Percentiles rank a stretch among this genome's conserved stretches.
phyloP scores from a whole-genome alignment of 92 coral and sea anemone genomes.

The Porites lobata region DNA sequence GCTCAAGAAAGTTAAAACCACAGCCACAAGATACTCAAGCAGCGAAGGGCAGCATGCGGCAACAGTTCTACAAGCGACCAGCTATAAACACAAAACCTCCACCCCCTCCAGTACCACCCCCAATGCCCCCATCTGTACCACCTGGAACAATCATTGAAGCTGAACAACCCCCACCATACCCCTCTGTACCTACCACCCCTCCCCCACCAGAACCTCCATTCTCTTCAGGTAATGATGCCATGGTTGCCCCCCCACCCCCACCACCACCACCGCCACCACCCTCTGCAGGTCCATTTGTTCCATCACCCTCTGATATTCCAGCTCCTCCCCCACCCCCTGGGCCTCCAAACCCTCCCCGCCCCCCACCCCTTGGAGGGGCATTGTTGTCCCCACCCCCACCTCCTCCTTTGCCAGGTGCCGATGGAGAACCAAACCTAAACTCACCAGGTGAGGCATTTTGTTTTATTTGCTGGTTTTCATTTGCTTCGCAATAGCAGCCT shows the following conservation, averaged over 20 bases:
- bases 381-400: slow-evolving; percentile 61
- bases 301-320: slow-evolving; percentile 39
- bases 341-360: slow-evolving; percentile 25
- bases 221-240: slow-evolving; percentile 65
- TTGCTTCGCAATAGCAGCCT: not conserved
- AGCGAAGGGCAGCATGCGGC: slow-evolving; percentile 16
- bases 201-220: slow-evolving; percentile 60
- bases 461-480: not conserved
- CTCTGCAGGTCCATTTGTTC: slow-evolving; percentile 59
- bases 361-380: slow-evolving; percentile 22
- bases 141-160: slow-evolving; percentile 67
- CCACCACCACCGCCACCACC: slow-evolving; percentile 38
- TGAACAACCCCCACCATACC: slow-evolving; percentile 68
- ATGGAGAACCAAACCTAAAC: slow-evolving; percentile 33
- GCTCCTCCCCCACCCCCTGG: slow-evolving; percentile 52
- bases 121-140: slow-evolving; percentile 88
- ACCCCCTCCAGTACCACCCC: slow-evolving; percentile 94
- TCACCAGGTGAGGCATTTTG: slow-evolving; percentile 53
- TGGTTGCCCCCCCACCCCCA: slow-evolving; percentile 91
- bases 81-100: slow-evolving; percentile 72
- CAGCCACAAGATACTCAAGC: slow-evolving; percentile 19
- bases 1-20: slow-evolving; percentile 68
- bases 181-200: slow-evolving; percentile 39
- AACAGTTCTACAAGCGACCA: slow-evolving; percentile 40
- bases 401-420: slow-evolving; percentile 45